Evolutionary conservation across 2,113 vertebrate genomes (phyloP).

Genomic region (Cinclus mexicanus): DNA sequence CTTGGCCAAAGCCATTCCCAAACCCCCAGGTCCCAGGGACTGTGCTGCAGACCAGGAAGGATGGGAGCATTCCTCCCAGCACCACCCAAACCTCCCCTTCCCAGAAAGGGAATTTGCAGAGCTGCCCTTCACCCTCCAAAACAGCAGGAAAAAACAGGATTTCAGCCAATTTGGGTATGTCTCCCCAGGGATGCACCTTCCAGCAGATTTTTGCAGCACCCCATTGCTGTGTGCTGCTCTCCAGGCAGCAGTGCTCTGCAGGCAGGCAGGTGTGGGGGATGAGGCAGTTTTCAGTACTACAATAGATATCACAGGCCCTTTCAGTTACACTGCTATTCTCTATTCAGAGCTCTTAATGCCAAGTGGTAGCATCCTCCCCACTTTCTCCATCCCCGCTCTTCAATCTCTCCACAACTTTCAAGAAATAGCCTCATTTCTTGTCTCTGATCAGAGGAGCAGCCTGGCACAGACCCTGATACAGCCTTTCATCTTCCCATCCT

Average conservation of each 20-base stretch:
- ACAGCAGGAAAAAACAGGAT: background rate
- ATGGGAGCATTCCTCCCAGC: accelerated
- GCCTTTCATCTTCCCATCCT: conserved; percentile 34
- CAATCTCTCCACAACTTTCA: background rate
- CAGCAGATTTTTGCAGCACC: background rate
- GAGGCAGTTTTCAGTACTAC: background rate
- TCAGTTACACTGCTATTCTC: conserved; percentile 14
- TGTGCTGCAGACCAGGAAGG: accelerated
- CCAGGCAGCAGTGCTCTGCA: background rate
- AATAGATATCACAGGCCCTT: conserved; percentile 11
- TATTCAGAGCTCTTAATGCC: conserved; percentile 33
- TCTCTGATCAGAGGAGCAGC: conserved; percentile 23
- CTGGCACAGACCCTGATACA: background rate
- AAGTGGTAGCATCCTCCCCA: conserved; percentile 3
- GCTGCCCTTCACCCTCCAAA: background rate
- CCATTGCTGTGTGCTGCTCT: accelerated
- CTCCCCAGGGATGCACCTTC: background rate
- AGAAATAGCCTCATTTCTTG: conserved; percentile 11
- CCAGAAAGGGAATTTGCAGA: background rate
- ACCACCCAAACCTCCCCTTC: background rate
- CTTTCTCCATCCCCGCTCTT: background rate
- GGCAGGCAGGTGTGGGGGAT: background rate
- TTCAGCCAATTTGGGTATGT: background rate
- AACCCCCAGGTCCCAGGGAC: background rate
- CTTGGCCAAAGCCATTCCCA: background rate